phyloP scores from a whole-genome alignment of 2,888 invertebrate genomes.

The Ariolimax columbianus region DNA sequence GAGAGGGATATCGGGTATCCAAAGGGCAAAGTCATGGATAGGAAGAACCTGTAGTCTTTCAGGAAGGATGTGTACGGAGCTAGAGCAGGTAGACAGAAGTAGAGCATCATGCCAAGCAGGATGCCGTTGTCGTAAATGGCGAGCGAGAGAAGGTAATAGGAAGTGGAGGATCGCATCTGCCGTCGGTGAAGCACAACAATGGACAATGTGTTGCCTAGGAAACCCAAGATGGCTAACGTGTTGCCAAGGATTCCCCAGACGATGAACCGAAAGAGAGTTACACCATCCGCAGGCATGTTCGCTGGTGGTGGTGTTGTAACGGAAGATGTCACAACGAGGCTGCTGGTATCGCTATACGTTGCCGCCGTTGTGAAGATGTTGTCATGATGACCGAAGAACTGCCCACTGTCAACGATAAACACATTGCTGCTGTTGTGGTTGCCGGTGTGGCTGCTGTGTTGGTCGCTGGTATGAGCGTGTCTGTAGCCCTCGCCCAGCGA shows the following conservation, averaged over 20 bases:
- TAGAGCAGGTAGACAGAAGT: slow-evolving; percentile 72
- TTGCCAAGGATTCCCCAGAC: slow-evolving; percentile 92
- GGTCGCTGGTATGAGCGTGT: not conserved
- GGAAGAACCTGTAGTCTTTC: slow-evolving; percentile 86
- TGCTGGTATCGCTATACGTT: not conserved
- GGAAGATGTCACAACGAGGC: not conserved
- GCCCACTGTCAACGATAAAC: not conserved
- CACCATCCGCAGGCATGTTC: too few species aligned
- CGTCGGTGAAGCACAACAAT: slow-evolving; percentile 80
- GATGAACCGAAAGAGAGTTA: slow-evolving; percentile 81
- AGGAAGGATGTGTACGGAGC: slow-evolving; percentile 85
- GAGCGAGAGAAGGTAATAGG: slow-evolving; percentile 93
- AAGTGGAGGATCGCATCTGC: slow-evolving; percentile 97
- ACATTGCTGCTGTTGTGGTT: not conserved
- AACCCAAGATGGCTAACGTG: slow-evolving; percentile 88
- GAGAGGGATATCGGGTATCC: slow-evolving; percentile 89
- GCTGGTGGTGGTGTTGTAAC: not conserved
- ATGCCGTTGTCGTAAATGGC: slow-evolving; percentile 95
- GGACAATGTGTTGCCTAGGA: slow-evolving; percentile 75
- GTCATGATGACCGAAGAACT: not conserved
- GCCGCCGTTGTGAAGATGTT: not conserved
- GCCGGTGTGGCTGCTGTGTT: not conserved
- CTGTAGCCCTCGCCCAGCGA: not conserved
- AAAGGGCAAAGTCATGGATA: slow-evolving; percentile 88
- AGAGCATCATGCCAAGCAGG: slow-evolving; percentile 82